Evolutionary conservation across 2,113 vertebrate species (phyloP), one percentile per base, ranked within the genome.

Genomic region (Lates calcarifer): DNA sequence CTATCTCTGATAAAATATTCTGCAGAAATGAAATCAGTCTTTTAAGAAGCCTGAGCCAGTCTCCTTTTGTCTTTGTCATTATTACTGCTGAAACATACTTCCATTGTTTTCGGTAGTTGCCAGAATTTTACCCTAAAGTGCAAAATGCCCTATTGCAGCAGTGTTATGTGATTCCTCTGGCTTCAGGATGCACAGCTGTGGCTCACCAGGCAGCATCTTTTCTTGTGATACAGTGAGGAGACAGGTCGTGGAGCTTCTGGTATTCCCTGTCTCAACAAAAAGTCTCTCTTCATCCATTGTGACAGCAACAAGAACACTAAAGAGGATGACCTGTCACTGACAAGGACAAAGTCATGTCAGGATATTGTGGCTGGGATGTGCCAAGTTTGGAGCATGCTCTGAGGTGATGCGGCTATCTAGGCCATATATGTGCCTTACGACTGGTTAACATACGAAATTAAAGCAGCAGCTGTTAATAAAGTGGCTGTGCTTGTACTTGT

Each of bases 131-230:
- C 35, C 67, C 31, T 55, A 3, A 64, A 39, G 57, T 55, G 47
- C 26, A 43, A n/a, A 72, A 65, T 45, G 43, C 29, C 72, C 11
- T n/a, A 4, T 47, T 37, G 22, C 28, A 68, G 56, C 66, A 41
- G 60, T 49, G 83, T 66, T 77, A 71, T 58, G 15, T 24, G 43
- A 43, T 9, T 53, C 82, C 67, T 70, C 56, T 0, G 57, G 83
- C 83, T 71, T 74, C 47, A 24, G 75, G 68, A 74, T 43, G 15
- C 33, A 26, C 83, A 88, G 82, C 89, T 87, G 79, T 63, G 70
- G 57, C 79, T 64, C 75, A 74, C 15, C 81, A 28, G 76, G 61
- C 77, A 33, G 47, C 77, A 26, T 75, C 29, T 60, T 81, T 81
- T 58, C 63, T 41, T 67, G 22, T 45, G 70, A 74, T 26, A 73